phyloP scores from a whole-genome alignment of 2,888 invertebrate genomes.

The Ametastegia equiseti region DNA sequence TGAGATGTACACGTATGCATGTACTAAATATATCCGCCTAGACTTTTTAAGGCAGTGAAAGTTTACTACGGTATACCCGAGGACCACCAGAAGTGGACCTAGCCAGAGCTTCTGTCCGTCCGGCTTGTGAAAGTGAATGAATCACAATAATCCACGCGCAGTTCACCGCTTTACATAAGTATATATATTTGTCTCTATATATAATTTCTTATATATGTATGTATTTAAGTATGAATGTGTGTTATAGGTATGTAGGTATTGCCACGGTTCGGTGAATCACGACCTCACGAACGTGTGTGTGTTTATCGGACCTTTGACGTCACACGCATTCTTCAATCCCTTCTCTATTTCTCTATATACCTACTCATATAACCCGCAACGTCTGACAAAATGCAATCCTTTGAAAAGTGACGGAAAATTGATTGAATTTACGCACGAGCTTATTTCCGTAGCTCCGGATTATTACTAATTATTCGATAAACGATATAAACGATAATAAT shows the following conservation, averaged over 20 bases:
- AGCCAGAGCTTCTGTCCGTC: too few relatives aligned
- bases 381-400: too few relatives aligned
- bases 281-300: neutral
- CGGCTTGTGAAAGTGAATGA: slow-evolving; percentile 41
- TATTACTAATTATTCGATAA: too few relatives aligned
- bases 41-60: slow-evolving; percentile 33
- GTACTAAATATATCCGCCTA: neutral
- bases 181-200: too few relatives aligned
- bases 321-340: neutral
- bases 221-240: neutral
- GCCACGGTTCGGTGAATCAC: slow-evolving; percentile 25
- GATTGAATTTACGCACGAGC: too few relatives aligned
- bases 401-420: too few relatives aligned
- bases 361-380: neutral
- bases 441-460: too few relatives aligned
- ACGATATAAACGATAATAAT: neutral
- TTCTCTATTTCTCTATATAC: neutral
- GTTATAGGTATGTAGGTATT: neutral
- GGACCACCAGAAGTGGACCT: too few relatives aligned
- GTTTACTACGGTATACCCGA: neutral
- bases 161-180: neutral
- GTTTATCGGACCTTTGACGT: neutral
- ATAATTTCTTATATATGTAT: neutral
- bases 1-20: too few relatives aligned
- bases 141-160: neutral